Conservation (phyloP, 2,113 vertebrate species). For the Halcyon senegalensis region DNA sequence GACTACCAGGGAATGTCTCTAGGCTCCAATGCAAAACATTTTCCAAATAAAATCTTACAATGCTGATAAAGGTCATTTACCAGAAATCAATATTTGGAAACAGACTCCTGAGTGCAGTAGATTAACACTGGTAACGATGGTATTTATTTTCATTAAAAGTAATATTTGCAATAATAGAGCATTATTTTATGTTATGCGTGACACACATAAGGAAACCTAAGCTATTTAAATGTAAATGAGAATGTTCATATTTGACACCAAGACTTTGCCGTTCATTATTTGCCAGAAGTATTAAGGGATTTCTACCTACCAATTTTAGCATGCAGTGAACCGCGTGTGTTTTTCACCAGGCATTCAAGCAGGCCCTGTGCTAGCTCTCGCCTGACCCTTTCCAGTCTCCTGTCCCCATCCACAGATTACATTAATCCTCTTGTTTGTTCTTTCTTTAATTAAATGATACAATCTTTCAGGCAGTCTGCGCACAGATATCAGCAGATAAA, state of each 20-base stretch:
- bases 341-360: background rate
- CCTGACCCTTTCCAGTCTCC: background rate
- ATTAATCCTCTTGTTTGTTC: slow-evolving; percentile 62
- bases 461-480: slow-evolving; percentile 27
- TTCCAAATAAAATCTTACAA: slow-evolving; percentile 8
- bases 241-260: slow-evolving; percentile 16
- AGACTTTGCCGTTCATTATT: slow-evolving; percentile 18
- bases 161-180: slow-evolving; percentile 44
- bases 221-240: slow-evolving; percentile 74
- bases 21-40: background rate
- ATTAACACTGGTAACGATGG: background rate
- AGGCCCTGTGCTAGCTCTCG: background rate
- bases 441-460: slow-evolving; percentile 68
- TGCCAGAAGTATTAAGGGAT: slow-evolving; percentile 55
- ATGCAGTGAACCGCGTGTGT: background rate
- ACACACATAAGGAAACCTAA: background rate
- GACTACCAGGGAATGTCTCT: background rate
- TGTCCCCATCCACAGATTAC: slow-evolving; percentile 18
- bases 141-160: slow-evolving; percentile 59
- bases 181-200: background rate
- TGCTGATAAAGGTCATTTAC: slow-evolving; percentile 42
- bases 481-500: slow-evolving; percentile 40
- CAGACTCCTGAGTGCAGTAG: background rate
- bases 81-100: slow-evolving; percentile 61
- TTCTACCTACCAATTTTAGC: slow-evolving; percentile 38